A percentile compares a stretch with the other conserved stretches of the same genome.
Evolutionary conservation across 2,797 vertebrate genomes (phyloP).

Genomic region (Carapus acus): DNA sequence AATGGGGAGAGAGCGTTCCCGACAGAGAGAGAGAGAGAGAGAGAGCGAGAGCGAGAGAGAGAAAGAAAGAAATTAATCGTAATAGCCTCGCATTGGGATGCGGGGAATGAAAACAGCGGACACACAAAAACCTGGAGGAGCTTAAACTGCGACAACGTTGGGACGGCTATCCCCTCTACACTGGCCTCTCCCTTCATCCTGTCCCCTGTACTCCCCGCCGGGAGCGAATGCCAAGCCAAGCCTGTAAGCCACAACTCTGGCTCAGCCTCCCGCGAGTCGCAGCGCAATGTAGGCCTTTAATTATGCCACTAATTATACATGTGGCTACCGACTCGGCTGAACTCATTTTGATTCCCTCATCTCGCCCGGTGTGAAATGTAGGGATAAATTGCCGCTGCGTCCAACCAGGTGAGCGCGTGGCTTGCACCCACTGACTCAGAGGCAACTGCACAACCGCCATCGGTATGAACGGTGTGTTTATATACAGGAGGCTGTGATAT

Average conservation of each 20-base stretch:
- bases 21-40: too few species aligned
- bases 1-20: conserved; percentile 12
- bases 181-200: conserved; percentile 27
- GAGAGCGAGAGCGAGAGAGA: too few species aligned
- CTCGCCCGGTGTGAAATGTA: conserved; percentile 39
- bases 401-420: conserved; percentile 31
- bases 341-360: conserved; percentile 50
- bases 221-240: conserved; percentile 48
- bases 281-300: conserved; percentile 65
- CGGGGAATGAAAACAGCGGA: too few species aligned
- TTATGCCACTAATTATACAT: conserved; percentile 65
- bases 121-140: conserved; percentile 2
- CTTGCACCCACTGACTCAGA: too few species aligned
- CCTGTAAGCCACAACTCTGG: conserved; percentile 46
- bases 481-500: too few species aligned
- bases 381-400: conserved; percentile 27
- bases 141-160: conserved; percentile 35
- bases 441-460: too few species aligned
- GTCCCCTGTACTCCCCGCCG: conserved; percentile 21
- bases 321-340: conserved; percentile 53
- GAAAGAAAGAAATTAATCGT: conserved; percentile 35
- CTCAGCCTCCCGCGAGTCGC: conserved; percentile 49
- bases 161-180: conserved; percentile 16
- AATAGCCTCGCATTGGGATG: conserved; percentile 37
- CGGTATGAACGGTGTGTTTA: too few species aligned